A percentile compares a stretch with the other conserved stretches of the same genome.
These are phyloP conservation scores for Murina feae DNA, from an alignment of 2,113 vertebrate genomes.

Conservation along the genomic window DNA sequence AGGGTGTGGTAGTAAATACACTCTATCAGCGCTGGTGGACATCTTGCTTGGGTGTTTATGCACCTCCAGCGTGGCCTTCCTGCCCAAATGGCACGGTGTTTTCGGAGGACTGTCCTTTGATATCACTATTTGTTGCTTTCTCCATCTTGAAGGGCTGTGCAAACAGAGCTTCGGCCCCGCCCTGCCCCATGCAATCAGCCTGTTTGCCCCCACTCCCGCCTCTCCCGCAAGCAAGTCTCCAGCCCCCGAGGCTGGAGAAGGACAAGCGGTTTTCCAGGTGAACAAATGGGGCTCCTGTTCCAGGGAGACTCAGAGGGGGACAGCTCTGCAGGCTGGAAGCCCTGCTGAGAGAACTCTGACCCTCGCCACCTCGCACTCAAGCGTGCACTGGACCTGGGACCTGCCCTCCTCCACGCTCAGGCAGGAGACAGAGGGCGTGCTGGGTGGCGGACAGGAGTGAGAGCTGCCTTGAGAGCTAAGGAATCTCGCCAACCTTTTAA, in stretches of 20 bases:
- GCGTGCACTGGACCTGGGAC: fast-evolving
- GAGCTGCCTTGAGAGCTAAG: not conserved
- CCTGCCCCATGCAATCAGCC: not conserved
- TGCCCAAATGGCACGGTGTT: not conserved
- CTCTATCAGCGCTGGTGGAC: not conserved
- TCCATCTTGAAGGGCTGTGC: not conserved
- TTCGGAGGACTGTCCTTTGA: not conserved
- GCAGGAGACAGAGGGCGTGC: not conserved
- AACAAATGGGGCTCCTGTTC: not conserved
- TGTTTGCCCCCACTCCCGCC: not conserved
- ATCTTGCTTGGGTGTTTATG: not conserved
- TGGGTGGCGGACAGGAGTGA: no score
- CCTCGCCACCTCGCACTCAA: not conserved
- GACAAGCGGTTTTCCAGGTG: not conserved
- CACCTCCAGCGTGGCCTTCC: not conserved
- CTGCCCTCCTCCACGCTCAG: not conserved
- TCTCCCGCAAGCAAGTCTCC: not conserved
- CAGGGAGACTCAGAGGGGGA: not conserved
- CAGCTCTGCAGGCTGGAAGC: not conserved
- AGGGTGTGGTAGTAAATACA: not conserved
- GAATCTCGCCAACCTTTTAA: not conserved
- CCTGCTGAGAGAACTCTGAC: not conserved
- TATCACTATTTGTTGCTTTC: not conserved
- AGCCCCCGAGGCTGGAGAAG: not conserved
- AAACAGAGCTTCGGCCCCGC: not conserved